phyloP scores from a whole-genome alignment of 2,888 invertebrate species.

The Pterostichus madidus region DNA sequence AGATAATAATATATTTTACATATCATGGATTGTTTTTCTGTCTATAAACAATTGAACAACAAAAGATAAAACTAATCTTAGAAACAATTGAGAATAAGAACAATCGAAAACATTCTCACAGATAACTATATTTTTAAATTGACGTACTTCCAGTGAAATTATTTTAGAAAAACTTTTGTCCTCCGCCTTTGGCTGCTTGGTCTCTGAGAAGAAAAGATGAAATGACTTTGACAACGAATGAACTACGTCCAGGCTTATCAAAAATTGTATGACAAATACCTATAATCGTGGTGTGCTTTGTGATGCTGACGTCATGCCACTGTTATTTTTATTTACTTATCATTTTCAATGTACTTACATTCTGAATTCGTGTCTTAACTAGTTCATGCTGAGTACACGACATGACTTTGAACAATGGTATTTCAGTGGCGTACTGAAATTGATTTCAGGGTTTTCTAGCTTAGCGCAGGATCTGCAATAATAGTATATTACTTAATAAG shows the following conservation, averaged over 20 bases:
- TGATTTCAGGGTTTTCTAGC: no score
- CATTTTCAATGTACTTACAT: constrained; percentile 54
- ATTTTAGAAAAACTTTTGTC: not conserved
- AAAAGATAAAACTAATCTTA: no score
- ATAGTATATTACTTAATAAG: no score
- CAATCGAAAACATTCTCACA: not conserved
- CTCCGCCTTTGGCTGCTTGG: not conserved
- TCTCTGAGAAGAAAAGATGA: not conserved
- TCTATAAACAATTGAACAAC: no score
- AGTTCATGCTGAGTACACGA: constrained; percentile 6
- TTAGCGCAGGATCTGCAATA: no score
- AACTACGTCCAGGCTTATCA: constrained; percentile 34
- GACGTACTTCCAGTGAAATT: not conserved
- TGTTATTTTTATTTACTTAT: constrained; percentile 63
- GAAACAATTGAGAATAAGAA: not conserved
- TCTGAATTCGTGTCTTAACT: constrained; percentile 30
- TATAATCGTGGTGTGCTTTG: constrained; percentile 47
- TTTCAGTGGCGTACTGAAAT: constrained; percentile 4
- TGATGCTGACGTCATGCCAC: constrained; percentile 55
- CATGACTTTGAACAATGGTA: constrained; percentile 5
- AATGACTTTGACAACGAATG: not conserved
- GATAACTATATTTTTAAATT: no score
- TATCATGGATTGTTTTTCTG: no score
- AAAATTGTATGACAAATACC: constrained; percentile 56
- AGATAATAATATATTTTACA: no score